These are phyloP conservation scores for Glandiceps talaboti DNA, from an alignment of 53 echinoderm and acorn worm species.

Conservation along the genomic window DNA sequence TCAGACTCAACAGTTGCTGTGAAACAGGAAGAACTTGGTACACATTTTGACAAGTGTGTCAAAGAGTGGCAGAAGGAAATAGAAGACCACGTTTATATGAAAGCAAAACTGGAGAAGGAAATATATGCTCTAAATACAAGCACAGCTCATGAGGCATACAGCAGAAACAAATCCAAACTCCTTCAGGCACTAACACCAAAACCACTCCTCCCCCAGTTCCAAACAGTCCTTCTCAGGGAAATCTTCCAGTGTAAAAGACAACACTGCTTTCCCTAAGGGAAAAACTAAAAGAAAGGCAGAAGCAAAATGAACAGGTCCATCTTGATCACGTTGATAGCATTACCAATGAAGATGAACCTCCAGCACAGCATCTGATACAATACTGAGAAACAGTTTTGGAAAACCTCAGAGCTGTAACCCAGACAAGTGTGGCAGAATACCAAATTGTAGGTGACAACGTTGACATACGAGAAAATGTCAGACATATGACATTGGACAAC, in stretches of 20 bases:
- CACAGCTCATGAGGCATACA: background rate
- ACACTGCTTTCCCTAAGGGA: background rate
- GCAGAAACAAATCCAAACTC: too few species aligned
- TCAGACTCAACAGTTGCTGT: background rate
- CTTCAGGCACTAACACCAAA: too few species aligned
- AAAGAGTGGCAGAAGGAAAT: background rate
- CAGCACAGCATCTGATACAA: background rate
- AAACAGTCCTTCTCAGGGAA: background rate
- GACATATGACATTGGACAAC: constrained; percentile 29
- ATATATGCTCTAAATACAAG: background rate
- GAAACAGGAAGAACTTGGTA: background rate
- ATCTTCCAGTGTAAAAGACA: background rate
- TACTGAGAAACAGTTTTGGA: background rate
- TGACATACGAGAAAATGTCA: constrained; percentile 34
- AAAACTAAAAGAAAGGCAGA: background rate
- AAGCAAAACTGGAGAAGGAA: background rate
- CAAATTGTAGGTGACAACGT: constrained; percentile 38
- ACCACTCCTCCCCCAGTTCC: too few species aligned
- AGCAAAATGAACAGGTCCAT: background rate
- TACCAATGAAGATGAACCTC: background rate
- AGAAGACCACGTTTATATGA: background rate
- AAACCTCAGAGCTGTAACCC: background rate
- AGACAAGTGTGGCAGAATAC: background rate
- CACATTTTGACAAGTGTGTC: background rate
- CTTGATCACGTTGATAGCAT: background rate